Evolutionary conservation across 2,888 invertebrate genomes (phyloP).

Genomic region (Thymelicus acteon): DNA sequence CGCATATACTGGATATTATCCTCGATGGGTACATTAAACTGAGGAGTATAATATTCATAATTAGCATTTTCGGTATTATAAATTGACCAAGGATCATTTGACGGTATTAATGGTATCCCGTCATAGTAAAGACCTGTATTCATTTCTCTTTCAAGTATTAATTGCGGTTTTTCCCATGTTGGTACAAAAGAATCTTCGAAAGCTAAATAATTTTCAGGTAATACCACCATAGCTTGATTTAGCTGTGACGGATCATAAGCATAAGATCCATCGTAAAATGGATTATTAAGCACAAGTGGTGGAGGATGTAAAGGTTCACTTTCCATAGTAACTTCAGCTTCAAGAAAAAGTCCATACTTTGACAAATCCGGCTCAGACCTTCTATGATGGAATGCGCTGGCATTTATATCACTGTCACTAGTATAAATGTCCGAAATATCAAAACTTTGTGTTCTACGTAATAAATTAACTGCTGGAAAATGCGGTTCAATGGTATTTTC

Average conservation of each 20-base stretch:
- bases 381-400: slow-evolving; percentile 58
- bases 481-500: slow-evolving; percentile 54
- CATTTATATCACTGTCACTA: slow-evolving; percentile 59
- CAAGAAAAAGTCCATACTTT: slow-evolving; percentile 71
- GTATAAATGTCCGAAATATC: slow-evolving; percentile 73
- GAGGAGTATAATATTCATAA: slow-evolving; percentile 71
- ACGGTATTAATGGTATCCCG: slow-evolving; percentile 70
- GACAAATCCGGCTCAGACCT: slow-evolving; percentile 79
- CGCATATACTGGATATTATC: slow-evolving; percentile 74
- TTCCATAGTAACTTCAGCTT: slow-evolving; percentile 71
- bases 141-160: slow-evolving; percentile 59
- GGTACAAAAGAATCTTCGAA: slow-evolving; percentile 82
- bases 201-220: slow-evolving; percentile 81
- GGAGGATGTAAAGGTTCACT: slow-evolving; percentile 64
- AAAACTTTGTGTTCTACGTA: slow-evolving; percentile 77
- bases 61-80: slow-evolving; percentile 66
- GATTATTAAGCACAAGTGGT: slow-evolving; percentile 78
- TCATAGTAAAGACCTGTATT: slow-evolving; percentile 71
- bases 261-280: slow-evolving; percentile 78
- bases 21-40: slow-evolving; percentile 62
- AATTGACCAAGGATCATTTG: slow-evolving; percentile 77
- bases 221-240: slow-evolving; percentile 66
- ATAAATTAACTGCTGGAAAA: slow-evolving; percentile 57
- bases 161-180: slow-evolving; percentile 73
- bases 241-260: slow-evolving; percentile 65